Evolutionary conservation across 2,888 invertebrate genomes (phyloP).

Genomic region (Sicus ferrugineus): DNA sequence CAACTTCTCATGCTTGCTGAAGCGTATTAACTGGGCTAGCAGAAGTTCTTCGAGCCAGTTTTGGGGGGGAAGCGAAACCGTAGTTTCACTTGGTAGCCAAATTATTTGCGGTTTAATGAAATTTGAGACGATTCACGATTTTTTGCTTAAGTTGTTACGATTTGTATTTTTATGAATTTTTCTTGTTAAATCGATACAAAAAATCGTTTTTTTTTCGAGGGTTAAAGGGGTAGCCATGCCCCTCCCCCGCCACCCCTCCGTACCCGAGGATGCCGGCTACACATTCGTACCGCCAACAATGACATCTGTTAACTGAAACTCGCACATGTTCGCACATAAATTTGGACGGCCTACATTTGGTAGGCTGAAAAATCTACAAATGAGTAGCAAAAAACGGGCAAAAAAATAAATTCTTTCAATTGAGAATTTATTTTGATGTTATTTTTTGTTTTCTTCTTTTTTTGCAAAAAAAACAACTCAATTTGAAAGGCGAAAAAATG

Average conservation of each 20-base stretch:
- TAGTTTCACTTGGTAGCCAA: background rate
- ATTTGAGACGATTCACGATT: background rate
- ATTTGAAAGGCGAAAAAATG: slow-evolving; percentile 2
- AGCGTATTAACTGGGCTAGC: background rate
- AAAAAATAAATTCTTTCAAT: background rate
- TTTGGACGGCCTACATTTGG: background rate
- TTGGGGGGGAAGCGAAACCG: background rate
- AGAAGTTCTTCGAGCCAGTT: too few relatives aligned
- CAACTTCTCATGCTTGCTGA: background rate
- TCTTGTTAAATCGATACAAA: too few relatives aligned
- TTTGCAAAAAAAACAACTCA: background rate
- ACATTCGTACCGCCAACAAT: background rate
- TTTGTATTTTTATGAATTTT: background rate
- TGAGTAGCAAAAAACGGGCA: background rate
- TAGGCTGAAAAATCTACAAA: background rate
- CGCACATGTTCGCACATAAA: slow-evolving; percentile 3
- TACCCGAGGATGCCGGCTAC: too few relatives aligned
- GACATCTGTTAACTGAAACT: background rate
- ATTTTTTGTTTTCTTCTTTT: too few relatives aligned
- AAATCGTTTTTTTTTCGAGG: too few relatives aligned
- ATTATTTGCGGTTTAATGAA: background rate
- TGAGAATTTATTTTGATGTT: background rate
- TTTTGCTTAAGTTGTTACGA: too few relatives aligned
- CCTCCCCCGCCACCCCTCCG: too few relatives aligned
- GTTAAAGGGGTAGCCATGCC: too few relatives aligned